Conservation (phyloP, 2,113 vertebrate species). For the Scomber scombrus region DNA sequence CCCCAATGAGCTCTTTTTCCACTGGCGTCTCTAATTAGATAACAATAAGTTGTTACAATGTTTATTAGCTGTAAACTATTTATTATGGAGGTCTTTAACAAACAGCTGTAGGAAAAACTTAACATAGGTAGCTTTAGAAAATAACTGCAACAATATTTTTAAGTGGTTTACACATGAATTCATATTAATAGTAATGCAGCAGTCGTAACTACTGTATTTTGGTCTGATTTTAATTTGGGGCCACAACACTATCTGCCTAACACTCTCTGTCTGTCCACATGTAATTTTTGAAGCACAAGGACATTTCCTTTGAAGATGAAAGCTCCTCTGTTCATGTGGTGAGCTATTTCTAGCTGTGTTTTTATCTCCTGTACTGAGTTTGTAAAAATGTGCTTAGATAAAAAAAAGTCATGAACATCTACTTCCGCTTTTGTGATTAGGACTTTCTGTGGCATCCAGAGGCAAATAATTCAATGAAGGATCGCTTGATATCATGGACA, state of each 20-base stretch:
- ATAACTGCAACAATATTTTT: not conserved
- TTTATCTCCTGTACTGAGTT: not conserved
- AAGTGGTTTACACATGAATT: not conserved
- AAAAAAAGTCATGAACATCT: not conserved
- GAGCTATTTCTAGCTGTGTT: slow-evolving; percentile 75
- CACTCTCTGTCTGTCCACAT: slow-evolving; percentile 40
- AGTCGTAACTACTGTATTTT: slow-evolving; percentile 3
- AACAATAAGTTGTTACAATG: no score
- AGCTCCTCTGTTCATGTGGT: slow-evolving; percentile 92
- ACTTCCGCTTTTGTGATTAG: slow-evolving; percentile 78
- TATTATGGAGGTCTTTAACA: not conserved
- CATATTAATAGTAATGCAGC: not conserved
- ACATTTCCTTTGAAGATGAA: slow-evolving; percentile 92
- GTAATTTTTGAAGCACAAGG: slow-evolving; percentile 88
- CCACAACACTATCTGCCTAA: slow-evolving; percentile 28
- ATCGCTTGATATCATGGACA: slow-evolving; percentile 90
- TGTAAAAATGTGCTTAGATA: not conserved
- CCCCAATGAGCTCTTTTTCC: not conserved
- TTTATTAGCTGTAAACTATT: no score
- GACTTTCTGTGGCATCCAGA: slow-evolving; percentile 97
- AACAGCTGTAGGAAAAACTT: no score
- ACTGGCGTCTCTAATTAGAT: no score
- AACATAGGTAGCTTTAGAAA: not conserved
- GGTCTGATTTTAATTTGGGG: not conserved
- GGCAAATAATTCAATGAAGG: slow-evolving; percentile 97